Percentiles rank a stretch among this genome's conserved stretches.
Conservation (phyloP, 2,113 vertebrate species). For the Callocephalon fimbriatum region DNA sequence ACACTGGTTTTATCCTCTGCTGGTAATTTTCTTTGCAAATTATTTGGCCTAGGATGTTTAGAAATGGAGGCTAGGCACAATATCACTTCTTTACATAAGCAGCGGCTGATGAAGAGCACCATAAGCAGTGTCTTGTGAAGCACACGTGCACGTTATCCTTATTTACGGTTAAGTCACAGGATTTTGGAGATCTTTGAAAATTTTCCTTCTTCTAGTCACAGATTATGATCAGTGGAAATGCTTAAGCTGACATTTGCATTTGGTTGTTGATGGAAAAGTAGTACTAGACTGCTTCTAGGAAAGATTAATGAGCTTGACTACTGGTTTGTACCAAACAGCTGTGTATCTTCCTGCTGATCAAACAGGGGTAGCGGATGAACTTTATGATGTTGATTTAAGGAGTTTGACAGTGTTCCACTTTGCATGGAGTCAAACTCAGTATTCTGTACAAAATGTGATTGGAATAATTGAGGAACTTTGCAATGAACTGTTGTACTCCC, state of each 20-base stretch:
- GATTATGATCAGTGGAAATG: background rate
- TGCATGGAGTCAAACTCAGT: background rate
- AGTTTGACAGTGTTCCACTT: background rate
- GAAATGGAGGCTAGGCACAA: background rate
- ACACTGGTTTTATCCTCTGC: background rate
- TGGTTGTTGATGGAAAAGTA: background rate
- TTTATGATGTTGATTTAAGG: background rate
- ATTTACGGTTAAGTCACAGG: background rate
- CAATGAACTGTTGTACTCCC: background rate
- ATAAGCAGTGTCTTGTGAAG: background rate
- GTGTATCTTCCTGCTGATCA: background rate
- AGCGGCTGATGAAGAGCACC: background rate
- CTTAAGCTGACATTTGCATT: background rate
- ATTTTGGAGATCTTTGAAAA: background rate
- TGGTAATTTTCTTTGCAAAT: background rate
- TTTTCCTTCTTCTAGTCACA: background rate
- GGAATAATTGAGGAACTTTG: background rate
- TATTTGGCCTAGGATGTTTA: background rate
- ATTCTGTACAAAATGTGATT: background rate
- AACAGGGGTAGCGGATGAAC: background rate
- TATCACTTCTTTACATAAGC: background rate
- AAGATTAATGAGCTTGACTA: background rate
- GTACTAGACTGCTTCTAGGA: background rate
- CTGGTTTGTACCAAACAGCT: background rate
- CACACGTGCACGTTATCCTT: fast-evolving